Evolutionary conservation across 1,140 invertebrate species (phyloP).

Genomic region (Ceratina calcarata): DNA sequence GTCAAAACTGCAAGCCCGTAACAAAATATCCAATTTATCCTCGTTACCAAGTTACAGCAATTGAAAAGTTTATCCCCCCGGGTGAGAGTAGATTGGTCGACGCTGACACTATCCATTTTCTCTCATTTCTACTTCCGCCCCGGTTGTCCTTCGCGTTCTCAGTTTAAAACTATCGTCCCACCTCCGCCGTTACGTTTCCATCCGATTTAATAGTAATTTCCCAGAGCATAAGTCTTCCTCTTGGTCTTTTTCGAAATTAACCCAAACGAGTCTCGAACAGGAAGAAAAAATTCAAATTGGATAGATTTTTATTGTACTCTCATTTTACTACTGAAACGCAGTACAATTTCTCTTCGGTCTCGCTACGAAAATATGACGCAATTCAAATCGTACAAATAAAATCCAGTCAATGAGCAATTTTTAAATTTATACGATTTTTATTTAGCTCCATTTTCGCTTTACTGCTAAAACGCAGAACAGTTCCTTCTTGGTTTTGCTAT

Average conservation of each 20-base stretch:
- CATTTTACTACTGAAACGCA: too few species aligned
- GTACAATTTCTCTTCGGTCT: too few species aligned
- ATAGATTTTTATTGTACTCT: too few species aligned
- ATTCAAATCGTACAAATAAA: too few species aligned
- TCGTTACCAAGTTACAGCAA: conserved; percentile 56
- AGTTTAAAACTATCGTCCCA: conserved; percentile 4
- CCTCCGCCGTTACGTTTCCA: neutral
- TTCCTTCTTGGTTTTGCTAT: too few species aligned
- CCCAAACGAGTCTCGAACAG: neutral
- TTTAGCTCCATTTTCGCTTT: too few species aligned
- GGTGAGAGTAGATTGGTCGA: conserved; percentile 26
- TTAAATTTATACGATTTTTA: too few species aligned
- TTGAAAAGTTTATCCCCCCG: conserved; percentile 50
- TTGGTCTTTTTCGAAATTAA: neutral
- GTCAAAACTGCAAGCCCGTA: conserved; percentile 39
- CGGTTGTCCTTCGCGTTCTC: neutral
- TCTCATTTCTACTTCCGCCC: conserved; percentile 10
- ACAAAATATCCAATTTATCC: conserved; percentile 58
- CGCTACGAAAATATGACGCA: too few species aligned
- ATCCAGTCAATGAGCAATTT: too few species aligned
- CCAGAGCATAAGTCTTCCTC: neutral
- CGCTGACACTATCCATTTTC: conserved; percentile 32
- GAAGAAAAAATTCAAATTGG: too few species aligned
- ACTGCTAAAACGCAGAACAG: too few species aligned
- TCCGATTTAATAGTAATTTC: conserved; percentile 27